Conservation (phyloP, 92 coral and sea anemone species). For the Zoanthus sociatus region DNA sequence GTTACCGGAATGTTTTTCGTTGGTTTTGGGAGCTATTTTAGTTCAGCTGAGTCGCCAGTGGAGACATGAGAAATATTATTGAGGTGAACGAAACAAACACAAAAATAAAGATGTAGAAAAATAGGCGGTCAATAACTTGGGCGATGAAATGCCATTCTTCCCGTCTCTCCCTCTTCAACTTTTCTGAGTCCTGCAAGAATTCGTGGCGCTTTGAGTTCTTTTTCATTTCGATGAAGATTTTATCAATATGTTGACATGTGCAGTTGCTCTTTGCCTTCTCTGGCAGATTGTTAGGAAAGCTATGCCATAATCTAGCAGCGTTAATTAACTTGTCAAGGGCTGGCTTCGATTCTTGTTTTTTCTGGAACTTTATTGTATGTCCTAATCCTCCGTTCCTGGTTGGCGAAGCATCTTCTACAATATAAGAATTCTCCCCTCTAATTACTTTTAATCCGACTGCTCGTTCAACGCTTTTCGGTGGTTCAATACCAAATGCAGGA, state of each 20-base stretch:
- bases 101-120: conserved; percentile 78
- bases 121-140: conserved; percentile 77
- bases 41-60: not conserved
- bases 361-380: conserved; percentile 13
- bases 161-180: conserved; percentile 19
- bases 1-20: not conserved
- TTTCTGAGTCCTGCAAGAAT: not conserved
- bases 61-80: conserved; percentile 36
- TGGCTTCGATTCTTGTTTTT: not conserved
- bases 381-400: conserved; percentile 25
- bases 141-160: conserved; percentile 91
- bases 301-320: conserved; percentile 40
- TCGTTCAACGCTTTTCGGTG: conserved; percentile 35
- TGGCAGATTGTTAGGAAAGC: conserved; percentile 31
- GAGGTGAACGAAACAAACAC: conserved; percentile 52
- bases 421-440: not conserved
- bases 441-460: not conserved
- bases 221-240: conserved; percentile 41
- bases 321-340: conserved; percentile 21
- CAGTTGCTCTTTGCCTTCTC: conserved; percentile 35
- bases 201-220: conserved; percentile 22
- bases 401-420: conserved; percentile 2
- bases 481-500: conserved; percentile 67
- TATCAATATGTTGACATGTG: conserved; percentile 41
- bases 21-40: not conserved